Percentiles rank a stretch among this genome's conserved stretches.
These are phyloP conservation scores for Tineola bisselliella DNA, from an alignment of 2,888 invertebrate species.

Conservation along the genomic window DNA sequence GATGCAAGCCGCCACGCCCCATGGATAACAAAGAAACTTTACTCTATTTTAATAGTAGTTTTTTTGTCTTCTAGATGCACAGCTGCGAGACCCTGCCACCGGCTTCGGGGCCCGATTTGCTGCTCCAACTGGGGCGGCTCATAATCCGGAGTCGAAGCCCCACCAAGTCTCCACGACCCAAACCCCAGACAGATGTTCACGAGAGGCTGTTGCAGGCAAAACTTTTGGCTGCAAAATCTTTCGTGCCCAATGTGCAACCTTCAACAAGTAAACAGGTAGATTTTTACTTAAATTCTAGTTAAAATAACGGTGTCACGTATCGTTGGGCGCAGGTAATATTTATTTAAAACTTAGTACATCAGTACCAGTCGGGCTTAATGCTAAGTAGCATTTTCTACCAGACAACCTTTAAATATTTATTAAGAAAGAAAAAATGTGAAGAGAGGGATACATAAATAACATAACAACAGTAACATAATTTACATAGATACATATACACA, in stretches of 20 bases:
- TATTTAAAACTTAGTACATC: no score
- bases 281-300: no score
- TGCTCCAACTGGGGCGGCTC: conserved; percentile 70
- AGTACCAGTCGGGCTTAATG: no score
- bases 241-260: conserved; percentile 21
- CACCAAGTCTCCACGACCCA: conserved; percentile 39
- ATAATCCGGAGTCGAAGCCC: conserved; percentile 70
- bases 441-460: no score
- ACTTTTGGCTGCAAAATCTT: conserved; percentile 26
- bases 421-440: no score
- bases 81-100: conserved; percentile 48
- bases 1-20: neutral
- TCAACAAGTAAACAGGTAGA: conserved; percentile 36
- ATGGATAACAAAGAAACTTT: neutral
- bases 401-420: no score
- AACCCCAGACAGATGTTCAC: conserved; percentile 26
- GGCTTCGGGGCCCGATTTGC: conserved; percentile 56
- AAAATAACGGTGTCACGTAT: no score
- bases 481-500: no score
- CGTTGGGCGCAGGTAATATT: no score
- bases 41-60: neutral
- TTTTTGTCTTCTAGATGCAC: conserved; percentile 48
- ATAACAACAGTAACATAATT: no score
- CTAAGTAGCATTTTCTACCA: no score
- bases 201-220: conserved; percentile 37